Conservation (phyloP, 2,888 invertebrate species). For the Trissolcus japonicus region DNA sequence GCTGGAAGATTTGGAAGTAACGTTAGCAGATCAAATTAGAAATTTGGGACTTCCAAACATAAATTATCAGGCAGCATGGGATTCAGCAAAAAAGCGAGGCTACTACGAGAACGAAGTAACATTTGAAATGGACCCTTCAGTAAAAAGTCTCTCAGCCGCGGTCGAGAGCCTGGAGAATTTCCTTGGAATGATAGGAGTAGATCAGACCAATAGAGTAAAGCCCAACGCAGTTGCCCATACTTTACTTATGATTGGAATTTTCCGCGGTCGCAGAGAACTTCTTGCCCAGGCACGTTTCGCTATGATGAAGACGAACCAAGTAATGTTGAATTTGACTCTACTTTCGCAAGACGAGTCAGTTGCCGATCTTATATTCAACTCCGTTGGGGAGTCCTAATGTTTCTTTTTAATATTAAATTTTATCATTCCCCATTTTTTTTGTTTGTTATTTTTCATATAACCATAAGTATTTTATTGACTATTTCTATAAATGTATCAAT, state of each 20-base stretch:
- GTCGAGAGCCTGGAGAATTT: constrained; percentile 89
- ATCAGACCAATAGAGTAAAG: constrained; percentile 88
- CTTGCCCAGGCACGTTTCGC: constrained; percentile 90
- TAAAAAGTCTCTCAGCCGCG: constrained; percentile 88
- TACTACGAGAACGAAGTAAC: constrained; percentile 91
- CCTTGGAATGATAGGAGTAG: constrained; percentile 90
- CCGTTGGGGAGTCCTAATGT: constrained; percentile 83
- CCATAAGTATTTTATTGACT: constrained; percentile 3
- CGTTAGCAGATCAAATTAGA: constrained; percentile 90
- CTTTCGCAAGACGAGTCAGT: constrained; percentile 90
- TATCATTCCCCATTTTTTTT: constrained; percentile 1
- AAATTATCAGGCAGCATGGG: constrained; percentile 81
- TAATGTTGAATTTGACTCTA: constrained; percentile 95
- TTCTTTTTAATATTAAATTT: not conserved
- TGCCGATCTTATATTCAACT: constrained; percentile 90
- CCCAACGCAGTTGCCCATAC: constrained; percentile 90
- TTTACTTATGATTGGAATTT: constrained; percentile 89
- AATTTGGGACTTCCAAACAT: constrained; percentile 76
- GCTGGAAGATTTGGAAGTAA: constrained; percentile 94
- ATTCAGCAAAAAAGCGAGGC: constrained; percentile 79
- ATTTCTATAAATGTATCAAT: too few species aligned
- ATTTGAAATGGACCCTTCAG: constrained; percentile 87
- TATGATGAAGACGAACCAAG: constrained; percentile 83
- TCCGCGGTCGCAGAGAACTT: constrained; percentile 93
- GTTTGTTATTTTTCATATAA: not conserved